Evolutionary conservation across 2,888 invertebrate species (phyloP), one percentile per base, ranked within the genome.

Genomic region (Dilophus febrilis): DNA sequence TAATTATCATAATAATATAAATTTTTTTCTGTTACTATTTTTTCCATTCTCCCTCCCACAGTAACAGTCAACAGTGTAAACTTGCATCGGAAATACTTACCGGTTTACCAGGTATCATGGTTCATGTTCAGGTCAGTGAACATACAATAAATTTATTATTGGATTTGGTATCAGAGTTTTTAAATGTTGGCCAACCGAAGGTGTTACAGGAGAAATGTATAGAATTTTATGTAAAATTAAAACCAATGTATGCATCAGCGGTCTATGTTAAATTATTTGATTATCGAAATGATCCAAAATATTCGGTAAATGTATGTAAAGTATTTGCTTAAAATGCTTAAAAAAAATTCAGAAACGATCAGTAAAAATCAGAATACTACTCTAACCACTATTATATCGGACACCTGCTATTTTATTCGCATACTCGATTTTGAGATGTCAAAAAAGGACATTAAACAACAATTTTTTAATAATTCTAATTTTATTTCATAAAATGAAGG

Each of bases 61-160:
- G 22, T 6, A 22, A 22, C 8, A 22, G 22, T 44, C 44, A 63
- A 14, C 59, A 63, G 45, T 12, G 53, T 0, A 58, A 58, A 41
- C 40, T 62, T 5, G 45, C 61, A 11, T 43, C 51, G 18, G 48
- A 53, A 28, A 8, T 34, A 10, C 12, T 19, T 7, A 8, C 4
- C 3, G n/a, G 12, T 34, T n/a, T 34, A 18, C 19, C 34, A 11
- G 8, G 49, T 34, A 47, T 62, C 2, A 53, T 60, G 35, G 46
- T 48, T 4, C 50, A 50, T 29, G 47, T 62, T 28, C 53, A 57
- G 35, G 49, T 63, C 12, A 52, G 53, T 16, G 60, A 56, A 6
- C 55, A 51, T 34, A 51, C 57, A 35, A 47, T 61, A 10, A 49
- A 59, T 45, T 54, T 55, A 17, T 51, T 63, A 33, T 47, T 54